phyloP scores from a whole-genome alignment of 92 coral and sea anemone species.

The Virgularia gustaviana region DNA sequence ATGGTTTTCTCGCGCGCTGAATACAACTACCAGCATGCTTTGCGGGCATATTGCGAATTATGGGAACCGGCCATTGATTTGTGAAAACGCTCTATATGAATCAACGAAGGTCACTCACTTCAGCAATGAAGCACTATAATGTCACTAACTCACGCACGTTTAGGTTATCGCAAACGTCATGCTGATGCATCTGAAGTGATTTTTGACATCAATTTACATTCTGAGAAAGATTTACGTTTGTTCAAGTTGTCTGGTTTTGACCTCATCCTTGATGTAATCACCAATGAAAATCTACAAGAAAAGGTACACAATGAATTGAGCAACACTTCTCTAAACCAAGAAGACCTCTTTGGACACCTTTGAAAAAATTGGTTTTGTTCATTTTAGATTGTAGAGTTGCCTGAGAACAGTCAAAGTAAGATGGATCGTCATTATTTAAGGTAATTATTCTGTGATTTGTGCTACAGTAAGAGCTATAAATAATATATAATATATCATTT shows the following conservation, averaged over 20 bases:
- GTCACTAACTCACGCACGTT: too few species aligned
- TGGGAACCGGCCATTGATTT: too few species aligned
- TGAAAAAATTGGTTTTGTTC: not conserved
- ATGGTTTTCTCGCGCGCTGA: not conserved
- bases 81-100: too few species aligned
- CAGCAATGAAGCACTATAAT: constrained; percentile 30
- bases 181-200: constrained; percentile 60
- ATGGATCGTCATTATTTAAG: constrained; percentile 13
- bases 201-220: constrained; percentile 74
- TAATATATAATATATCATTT: too few species aligned
- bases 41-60: too few species aligned
- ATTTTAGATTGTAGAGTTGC: constrained; percentile 3
- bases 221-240: constrained; percentile 82
- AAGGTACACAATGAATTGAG: too few species aligned
- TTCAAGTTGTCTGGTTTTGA: constrained; percentile 70
- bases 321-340: too few species aligned
- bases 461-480: too few species aligned
- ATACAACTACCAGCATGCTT: too few species aligned
- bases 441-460: not conserved
- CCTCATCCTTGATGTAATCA: constrained; percentile 64
- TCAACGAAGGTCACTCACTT: not conserved
- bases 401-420: constrained; percentile 2
- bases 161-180: too few species aligned
- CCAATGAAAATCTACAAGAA: constrained; percentile 56
- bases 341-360: too few species aligned